phyloP scores from a whole-genome alignment of 2,113 vertebrate species.

The Saimiri boliviensis region DNA sequence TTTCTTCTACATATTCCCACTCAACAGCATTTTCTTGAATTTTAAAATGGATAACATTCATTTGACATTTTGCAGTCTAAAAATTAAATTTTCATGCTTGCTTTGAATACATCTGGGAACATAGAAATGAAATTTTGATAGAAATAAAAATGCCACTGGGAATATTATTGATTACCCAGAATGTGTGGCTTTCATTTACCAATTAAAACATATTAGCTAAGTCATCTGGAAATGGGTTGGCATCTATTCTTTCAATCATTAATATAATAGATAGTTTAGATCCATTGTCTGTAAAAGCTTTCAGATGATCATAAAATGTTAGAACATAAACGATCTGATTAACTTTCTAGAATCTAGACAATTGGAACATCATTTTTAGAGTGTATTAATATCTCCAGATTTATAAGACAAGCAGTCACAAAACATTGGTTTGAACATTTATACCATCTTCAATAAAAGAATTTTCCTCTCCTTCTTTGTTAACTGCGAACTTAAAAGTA shows the following conservation, averaged over 20 bases:
- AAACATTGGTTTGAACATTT: neutral
- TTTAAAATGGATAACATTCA: slow-evolving; percentile 63
- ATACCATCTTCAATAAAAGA: neutral
- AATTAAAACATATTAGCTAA: slow-evolving; percentile 38
- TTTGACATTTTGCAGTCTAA: slow-evolving; percentile 61
- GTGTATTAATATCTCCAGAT: neutral
- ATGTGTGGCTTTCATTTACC: slow-evolving; percentile 47
- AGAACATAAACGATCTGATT: neutral
- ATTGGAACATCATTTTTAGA: neutral
- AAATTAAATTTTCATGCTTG: slow-evolving; percentile 58
- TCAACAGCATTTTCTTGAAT: slow-evolving; percentile 38
- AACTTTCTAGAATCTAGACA: neutral
- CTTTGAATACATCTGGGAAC: slow-evolving; percentile 53
- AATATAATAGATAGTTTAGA: neutral
- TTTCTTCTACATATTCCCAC: slow-evolving; percentile 44
- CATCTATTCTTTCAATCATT: slow-evolving; percentile 32
- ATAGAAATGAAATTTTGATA: slow-evolving; percentile 65
- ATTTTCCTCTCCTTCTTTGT: neutral
- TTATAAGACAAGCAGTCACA: neutral
- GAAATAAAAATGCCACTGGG: slow-evolving; percentile 57
- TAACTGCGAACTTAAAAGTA: neutral
- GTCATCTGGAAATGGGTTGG: slow-evolving; percentile 1
- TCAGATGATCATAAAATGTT: neutral
- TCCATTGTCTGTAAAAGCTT: neutral
- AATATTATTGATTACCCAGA: slow-evolving; percentile 59